Base-by-base conservation (phyloP, 2,113 vertebrate genomes). In the Halcyon senegalensis region DNA sequence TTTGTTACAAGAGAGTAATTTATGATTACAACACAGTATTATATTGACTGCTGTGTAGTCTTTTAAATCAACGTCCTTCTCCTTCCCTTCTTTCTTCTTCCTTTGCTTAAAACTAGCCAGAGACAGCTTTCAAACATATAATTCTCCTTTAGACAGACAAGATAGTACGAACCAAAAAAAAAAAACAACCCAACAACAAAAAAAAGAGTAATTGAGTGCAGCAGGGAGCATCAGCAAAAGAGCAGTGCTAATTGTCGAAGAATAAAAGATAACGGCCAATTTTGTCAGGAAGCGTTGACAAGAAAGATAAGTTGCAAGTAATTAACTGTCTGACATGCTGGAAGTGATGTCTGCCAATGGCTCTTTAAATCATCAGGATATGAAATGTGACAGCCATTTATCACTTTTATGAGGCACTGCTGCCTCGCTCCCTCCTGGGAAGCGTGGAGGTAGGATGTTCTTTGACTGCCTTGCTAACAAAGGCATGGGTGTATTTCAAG, bases 301-400 rank as follows among this genome's bases (percentile, higher is more conserved):
- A 96, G 96, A 95, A 97, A 96, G 97, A 98, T 97, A 97, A 97
- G 87, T 96, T 97, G 94, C 93, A 94, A 95, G 96, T 97, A 95
- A 98, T 98, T 95, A 97, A 95, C 69, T 94, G 89, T 80, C 91
- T 95, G 96, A 96, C 95, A 66, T 37, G 84, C 95, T 95, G 96
- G 94, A 94, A 97, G 94, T 94, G 83, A 94, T 93, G 83, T 72
- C 92, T 96, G 97, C 96, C 97, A 94, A 10, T 90, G 92, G 90
- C 90, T 96, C 96, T 95, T 89, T 93, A 95, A 96, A 97, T 97
- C 96, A 96, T 91, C 91, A 69, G 93, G 90, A 82, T 77, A 89
- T 94, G 93, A 89, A 93, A 72, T 37, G 74, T 88, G 95, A 90
- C 94, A 93, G 94, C 84, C 72, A 50, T 97, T 98, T 95, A 48